Conservation (phyloP, 2,797 vertebrate species). For the Muscicapa comitata region DNA sequence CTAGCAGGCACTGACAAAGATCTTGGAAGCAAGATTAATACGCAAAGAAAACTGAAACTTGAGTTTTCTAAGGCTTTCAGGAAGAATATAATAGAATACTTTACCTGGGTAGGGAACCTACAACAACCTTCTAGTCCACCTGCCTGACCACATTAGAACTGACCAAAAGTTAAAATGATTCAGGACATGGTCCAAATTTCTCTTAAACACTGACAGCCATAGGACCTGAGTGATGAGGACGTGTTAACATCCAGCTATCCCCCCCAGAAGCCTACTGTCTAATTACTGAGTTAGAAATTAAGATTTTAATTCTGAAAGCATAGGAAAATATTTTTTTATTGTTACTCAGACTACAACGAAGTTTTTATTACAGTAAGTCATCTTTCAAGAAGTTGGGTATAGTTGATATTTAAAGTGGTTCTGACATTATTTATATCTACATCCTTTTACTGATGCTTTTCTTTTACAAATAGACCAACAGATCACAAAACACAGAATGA, state of each 20-base stretch:
- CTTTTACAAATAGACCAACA: not conserved
- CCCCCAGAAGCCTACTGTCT: not conserved
- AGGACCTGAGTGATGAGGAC: not conserved
- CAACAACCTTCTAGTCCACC: not conserved
- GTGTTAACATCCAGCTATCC: not conserved
- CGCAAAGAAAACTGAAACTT: not conserved
- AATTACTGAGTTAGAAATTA: no score
- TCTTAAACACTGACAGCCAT: not conserved
- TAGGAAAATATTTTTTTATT: not conserved
- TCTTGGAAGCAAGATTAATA: not conserved
- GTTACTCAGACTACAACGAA: not conserved
- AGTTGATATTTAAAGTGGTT: not conserved
- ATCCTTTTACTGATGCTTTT: not conserved
- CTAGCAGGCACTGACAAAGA: not conserved
- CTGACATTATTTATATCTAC: not conserved
- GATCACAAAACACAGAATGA: not conserved
- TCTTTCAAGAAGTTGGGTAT: not conserved
- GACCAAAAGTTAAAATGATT: not conserved
- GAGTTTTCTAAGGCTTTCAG: not conserved
- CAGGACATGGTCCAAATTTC: not conserved
- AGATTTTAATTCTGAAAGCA: no score
- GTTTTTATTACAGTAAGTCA: not conserved
- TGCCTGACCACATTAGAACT: not conserved
- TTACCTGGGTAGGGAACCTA: not conserved
- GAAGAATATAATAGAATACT: not conserved